Conservation (phyloP, 2,113 vertebrate species). For the Dermatemys mawii region DNA sequence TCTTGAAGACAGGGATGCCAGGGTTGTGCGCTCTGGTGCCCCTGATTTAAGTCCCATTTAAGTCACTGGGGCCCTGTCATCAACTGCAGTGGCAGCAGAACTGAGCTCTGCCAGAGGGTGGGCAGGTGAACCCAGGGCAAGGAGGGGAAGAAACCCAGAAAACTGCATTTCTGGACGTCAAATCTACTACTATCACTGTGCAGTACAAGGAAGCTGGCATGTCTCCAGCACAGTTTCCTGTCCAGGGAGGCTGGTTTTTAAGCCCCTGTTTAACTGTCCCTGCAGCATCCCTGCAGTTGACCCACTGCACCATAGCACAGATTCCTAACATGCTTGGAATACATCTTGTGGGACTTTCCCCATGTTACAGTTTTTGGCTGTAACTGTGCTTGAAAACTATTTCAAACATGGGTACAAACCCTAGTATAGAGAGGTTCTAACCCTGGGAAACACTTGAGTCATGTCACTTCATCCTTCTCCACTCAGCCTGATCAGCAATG, state of each 20-base stretch:
- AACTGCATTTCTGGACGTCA: neutral
- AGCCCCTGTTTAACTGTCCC: too few relatives aligned
- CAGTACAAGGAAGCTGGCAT: neutral
- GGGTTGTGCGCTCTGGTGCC: neutral
- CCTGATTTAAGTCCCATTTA: neutral
- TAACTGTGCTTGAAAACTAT: neutral
- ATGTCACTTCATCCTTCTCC: neutral
- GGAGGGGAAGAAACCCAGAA: neutral
- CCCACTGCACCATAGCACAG: neutral
- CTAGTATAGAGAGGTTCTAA: neutral
- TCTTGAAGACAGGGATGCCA: neutral
- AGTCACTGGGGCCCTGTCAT: neutral
- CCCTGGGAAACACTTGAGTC: neutral
- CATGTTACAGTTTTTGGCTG: neutral
- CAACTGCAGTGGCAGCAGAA: neutral
- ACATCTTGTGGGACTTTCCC: too few relatives aligned
- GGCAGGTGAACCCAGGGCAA: too few relatives aligned
- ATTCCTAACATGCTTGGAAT: neutral
- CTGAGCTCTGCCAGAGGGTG: neutral
- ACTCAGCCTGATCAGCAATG: too few relatives aligned
- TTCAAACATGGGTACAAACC: too few relatives aligned
- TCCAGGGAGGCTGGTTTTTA: neutral
- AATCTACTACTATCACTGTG: neutral
- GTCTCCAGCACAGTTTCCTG: neutral
- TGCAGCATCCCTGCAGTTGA: neutral